Base-by-base conservation (phyloP, 1,140 invertebrate species). In the Drosophila virilis region DNA sequence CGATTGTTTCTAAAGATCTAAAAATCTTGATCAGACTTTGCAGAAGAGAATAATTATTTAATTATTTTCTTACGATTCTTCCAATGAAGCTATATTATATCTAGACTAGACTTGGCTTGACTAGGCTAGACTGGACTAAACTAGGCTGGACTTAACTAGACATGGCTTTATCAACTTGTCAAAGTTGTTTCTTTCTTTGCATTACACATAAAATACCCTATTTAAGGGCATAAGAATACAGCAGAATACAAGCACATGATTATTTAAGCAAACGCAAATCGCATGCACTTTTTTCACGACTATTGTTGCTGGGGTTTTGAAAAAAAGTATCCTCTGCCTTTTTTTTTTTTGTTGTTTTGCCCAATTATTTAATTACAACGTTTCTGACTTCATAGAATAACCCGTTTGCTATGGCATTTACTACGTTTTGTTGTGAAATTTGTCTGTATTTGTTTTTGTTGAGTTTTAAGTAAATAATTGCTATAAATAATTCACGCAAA, bases 341-440 rank as follows among this genome's bases (percentile, higher is more conserved):
- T 68, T 9, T 66, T 51, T 32, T 46, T 52, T 55, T 69, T 74
- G 17, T 61, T 64, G 37, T 59, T 59, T 77, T 80, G 64, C 66
- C 61, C 85, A 81, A 75, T 86, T 81, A 65, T 73, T 85, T 86
- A 78, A 74, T 83, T 80, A 62, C 52, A 74, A 32, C 22, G 10
- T 50, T 37, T 15, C 33, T 9, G 9, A 48, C 9, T 48, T 32
- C 12, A 48, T 48, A 28, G 7, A 6, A 48, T 10, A 48, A 8
- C 8, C 45, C 17, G 10, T 17, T 28, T 6, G 1, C 55, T 48
- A 28, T 28, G 37, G 40, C 51, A 35, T 70, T 75, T 66, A 62
- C 67, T 65, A 60, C 69, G 64, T 54, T 69, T 58, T 6, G 48
- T 60, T 61, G 15, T 77, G 50, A 71, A 72, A 69, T 67, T 12